Base-by-base conservation (phyloP, 2,888 invertebrate species). In the Eristalis intricaria region DNA sequence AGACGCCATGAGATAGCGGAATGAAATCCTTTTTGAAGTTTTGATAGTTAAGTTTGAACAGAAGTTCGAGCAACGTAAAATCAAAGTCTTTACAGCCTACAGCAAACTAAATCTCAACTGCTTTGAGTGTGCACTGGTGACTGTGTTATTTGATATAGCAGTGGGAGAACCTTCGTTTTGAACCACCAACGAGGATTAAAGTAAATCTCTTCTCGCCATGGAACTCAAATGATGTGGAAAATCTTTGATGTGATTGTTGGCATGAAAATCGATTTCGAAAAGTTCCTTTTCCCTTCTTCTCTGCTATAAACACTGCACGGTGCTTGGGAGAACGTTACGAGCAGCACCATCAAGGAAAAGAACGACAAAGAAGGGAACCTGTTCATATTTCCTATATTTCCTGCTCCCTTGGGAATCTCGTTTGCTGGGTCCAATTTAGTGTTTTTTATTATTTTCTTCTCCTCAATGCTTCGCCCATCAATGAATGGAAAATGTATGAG, bases 301-400 rank as follows among this genome's bases (percentile, higher is more conserved):
- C 32, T 22, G 35, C 35, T 19, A 13, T 35, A 29, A 22, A 38
- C 19, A 35, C 38, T 19, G 35, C 19, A 64, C 1, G 35, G 56
- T 40, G 23, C 29, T 38, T 10, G n/a, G 40, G n/a, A 19, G 35
- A 66, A 61, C 11, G 66, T 69, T 58, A 32, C 32, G 26, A 78
- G 77, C 19, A 35, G 23, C 63, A 58, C 50, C 40, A 66, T 58
- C 66, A 29, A 66, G n/a, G 40, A 66, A 32, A 71, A 10, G 38
- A 70, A 70, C 56, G 22, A 63, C 69, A 50, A 40, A 29, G 35
- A 50, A 43, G 43, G 69, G 40, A 70, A 64, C 74, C 73, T 69
- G 74, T 64, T 81, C 81, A 75, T 81, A 81, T 75, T 75, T 81
- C 64, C 81, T 81, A 75, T 75, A 81, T 75, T 69, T 81, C 64